Conservation (phyloP, 2,888 invertebrate species). For the Formica aserva region DNA sequence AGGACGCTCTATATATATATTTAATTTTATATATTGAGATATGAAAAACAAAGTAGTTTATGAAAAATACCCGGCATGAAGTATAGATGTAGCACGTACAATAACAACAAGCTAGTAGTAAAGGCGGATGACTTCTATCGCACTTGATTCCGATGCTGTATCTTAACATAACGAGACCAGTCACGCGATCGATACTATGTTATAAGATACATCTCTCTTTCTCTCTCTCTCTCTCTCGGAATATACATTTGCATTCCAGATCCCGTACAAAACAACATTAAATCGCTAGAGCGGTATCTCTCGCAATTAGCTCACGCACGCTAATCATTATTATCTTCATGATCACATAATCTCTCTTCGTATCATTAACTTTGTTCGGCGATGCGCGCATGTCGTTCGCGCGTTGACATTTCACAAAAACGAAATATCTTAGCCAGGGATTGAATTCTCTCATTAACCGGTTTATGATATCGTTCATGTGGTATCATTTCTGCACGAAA, state of each 20-base stretch:
- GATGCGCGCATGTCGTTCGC: slow-evolving; percentile 8
- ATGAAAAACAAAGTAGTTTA: background rate
- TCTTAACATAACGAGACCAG: slow-evolving; percentile 42
- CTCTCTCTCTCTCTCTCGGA: background rate
- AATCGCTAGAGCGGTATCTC: slow-evolving; percentile 17
- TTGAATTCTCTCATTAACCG: slow-evolving; percentile 49
- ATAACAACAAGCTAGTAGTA: background rate
- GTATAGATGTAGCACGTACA: slow-evolving; percentile 1
- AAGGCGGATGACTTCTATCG: slow-evolving; percentile 14
- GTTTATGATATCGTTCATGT: slow-evolving; percentile 15
- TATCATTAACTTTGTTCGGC: slow-evolving; percentile 22
- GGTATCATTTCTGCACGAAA: background rate
- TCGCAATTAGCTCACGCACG: slow-evolving; percentile 23
- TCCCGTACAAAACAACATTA: slow-evolving; percentile 12
- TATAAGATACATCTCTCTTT: slow-evolving; percentile 3
- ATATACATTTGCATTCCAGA: slow-evolving; percentile 30
- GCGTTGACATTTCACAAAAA: slow-evolving; percentile 26
- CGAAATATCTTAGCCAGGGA: background rate
- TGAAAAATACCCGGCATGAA: background rate
- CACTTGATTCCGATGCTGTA: background rate
- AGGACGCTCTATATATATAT: too few relatives aligned
- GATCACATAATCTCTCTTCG: slow-evolving; percentile 19
- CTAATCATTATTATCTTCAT: slow-evolving; percentile 34
- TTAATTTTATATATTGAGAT: background rate
- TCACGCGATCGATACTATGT: slow-evolving; percentile 49